Conservation (phyloP, 2,113 vertebrate species). For the Phyllostomus discolor region DNA sequence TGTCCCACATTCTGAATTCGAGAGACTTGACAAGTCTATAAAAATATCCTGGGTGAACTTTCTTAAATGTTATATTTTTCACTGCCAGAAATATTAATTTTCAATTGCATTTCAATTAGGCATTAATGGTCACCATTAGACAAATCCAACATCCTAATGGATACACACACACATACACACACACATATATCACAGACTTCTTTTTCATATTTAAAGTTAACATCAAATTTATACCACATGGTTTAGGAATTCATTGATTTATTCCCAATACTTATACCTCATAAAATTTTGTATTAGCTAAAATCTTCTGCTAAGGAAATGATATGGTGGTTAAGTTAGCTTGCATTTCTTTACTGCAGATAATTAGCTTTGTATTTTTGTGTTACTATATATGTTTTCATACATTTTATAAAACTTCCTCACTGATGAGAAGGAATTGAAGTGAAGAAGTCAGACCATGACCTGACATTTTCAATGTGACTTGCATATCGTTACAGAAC, state of each 20-base stretch:
- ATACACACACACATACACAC: not conserved
- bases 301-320: constrained; percentile 55
- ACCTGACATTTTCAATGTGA: constrained; percentile 28
- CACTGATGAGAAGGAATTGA: not conserved
- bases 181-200: not conserved
- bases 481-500: not conserved
- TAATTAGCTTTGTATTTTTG: constrained; percentile 44
- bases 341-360: constrained; percentile 32
- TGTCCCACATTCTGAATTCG: constrained; percentile 47
- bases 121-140: constrained; percentile 65
- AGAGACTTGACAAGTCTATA: constrained; percentile 49
- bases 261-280: constrained; percentile 47
- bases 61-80: constrained; percentile 50
- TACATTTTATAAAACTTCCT: constrained; percentile 35
- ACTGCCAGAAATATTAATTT: constrained; percentile 55
- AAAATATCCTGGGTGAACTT: constrained; percentile 55
- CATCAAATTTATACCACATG: constrained; percentile 58
- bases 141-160: constrained; percentile 49
- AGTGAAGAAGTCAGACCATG: constrained; percentile 12
- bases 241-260: constrained; percentile 55
- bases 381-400: not conserved
- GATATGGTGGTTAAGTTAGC: constrained; percentile 30
- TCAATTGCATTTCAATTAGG: constrained; percentile 47
- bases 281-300: constrained; percentile 71
- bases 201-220: constrained; percentile 63